phyloP scores from a whole-genome alignment of 2,888 invertebrate genomes.

The Lomographa bimaculata region DNA sequence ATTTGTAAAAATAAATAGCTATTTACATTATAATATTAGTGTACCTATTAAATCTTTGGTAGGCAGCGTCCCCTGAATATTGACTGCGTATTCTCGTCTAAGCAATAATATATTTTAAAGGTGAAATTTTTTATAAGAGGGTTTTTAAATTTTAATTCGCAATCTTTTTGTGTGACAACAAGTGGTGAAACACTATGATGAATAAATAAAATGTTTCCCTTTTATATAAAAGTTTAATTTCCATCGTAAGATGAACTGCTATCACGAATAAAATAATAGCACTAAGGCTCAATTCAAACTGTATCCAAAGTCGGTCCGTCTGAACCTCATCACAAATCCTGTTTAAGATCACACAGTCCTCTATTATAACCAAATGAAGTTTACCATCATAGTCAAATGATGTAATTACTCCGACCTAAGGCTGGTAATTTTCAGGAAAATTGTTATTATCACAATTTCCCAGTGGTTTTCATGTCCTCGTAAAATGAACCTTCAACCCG shows the following conservation, averaged over 20 bases:
- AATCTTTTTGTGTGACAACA: no score
- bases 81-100: no score
- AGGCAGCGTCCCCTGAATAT: no score
- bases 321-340: constrained; percentile 6
- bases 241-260: not conserved
- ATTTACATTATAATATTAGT: no score
- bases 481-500: constrained; percentile 34
- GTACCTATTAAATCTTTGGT: no score
- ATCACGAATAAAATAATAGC: constrained; percentile 1
- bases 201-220: no score
- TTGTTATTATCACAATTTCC: constrained; percentile 36
- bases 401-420: constrained; percentile 30
- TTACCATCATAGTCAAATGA: constrained; percentile 29
- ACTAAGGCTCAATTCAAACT: no score
- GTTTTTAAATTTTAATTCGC: no score
- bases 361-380: constrained; percentile 27
- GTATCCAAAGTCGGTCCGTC: not conserved
- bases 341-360: constrained; percentile 10
- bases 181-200: no score
- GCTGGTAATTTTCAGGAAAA: constrained; percentile 33
- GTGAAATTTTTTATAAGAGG: not conserved
- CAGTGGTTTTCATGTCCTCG: constrained; percentile 33
- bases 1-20: no score
- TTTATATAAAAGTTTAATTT: no score
- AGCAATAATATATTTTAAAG: no score